These are phyloP conservation scores for Oenanthe melanoleuca DNA, from an alignment of 2,113 vertebrate species.

Conservation along the genomic window DNA sequence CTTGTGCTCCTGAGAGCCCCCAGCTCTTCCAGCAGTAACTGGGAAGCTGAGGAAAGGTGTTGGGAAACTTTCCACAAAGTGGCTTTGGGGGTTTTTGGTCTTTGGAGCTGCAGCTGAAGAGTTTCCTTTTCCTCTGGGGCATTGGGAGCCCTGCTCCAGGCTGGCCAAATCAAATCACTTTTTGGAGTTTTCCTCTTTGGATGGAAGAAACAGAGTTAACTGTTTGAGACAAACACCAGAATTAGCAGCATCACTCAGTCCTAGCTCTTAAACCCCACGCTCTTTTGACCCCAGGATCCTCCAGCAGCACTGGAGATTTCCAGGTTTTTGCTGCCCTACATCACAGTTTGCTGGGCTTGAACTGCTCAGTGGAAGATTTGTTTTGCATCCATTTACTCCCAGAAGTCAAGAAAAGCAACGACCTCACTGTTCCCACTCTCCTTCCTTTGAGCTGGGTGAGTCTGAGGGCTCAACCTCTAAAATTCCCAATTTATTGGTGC, in stretches of 20 bases:
- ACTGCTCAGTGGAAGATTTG: neutral
- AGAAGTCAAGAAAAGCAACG: neutral
- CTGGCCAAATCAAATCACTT: neutral
- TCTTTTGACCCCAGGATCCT: neutral
- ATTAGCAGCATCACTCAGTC: neutral
- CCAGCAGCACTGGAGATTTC: neutral
- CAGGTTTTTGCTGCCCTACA: neutral
- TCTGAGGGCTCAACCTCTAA: neutral
- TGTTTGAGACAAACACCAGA: neutral
- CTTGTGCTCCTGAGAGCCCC: neutral
- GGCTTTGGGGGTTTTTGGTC: neutral
- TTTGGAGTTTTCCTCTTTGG: neutral
- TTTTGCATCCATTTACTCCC: neutral
- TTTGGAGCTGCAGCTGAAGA: neutral
- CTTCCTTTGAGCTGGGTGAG: too few species aligned
- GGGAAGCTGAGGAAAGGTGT: neutral
- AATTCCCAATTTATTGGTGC: neutral
- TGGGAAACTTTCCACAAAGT: neutral
- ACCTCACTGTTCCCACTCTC: fast-evolving
- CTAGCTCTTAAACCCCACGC: neutral
- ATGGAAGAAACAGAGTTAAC: neutral
- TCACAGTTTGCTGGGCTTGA: neutral
- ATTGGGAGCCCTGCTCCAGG: neutral
- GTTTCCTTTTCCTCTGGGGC: neutral
- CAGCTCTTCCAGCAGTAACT: neutral